phyloP scores from a whole-genome alignment of 92 coral and sea anemone species.

The Parazoanthus atlanticus region DNA sequence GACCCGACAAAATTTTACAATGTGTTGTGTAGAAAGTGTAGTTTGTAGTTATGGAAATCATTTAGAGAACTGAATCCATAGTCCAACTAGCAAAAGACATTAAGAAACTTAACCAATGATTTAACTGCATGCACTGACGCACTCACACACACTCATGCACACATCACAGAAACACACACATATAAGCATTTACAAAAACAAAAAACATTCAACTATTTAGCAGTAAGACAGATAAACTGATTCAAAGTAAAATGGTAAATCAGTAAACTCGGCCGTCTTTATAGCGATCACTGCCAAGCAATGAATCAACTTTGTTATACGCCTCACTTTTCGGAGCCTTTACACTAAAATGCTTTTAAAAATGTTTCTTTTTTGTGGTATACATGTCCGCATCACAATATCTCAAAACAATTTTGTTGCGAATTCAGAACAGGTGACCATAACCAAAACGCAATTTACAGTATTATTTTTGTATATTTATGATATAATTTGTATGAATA shows the following conservation, averaged over 20 bases:
- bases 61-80: too few relatives aligned
- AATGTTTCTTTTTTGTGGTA: neutral
- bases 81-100: too few relatives aligned
- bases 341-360: neutral
- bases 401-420: neutral
- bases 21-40: too few relatives aligned
- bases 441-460: neutral
- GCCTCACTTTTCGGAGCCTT: neutral
- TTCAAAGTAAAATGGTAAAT: neutral
- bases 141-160: too few relatives aligned
- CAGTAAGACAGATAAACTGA: too few relatives aligned
- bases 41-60: neutral
- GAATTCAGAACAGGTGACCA: neutral
- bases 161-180: neutral
- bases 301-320: neutral
- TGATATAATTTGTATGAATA: constrained; percentile 9
- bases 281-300: neutral
- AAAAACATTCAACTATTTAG: too few relatives aligned
- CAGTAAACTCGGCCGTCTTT: neutral
- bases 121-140: too few relatives aligned
- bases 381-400: too few relatives aligned
- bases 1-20: too few relatives aligned
- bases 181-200: neutral
- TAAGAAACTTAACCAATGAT: neutral
- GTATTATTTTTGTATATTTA: neutral